phyloP scores from a whole-genome alignment of 1,140 invertebrate species.

The Latrodectus geometricus region DNA sequence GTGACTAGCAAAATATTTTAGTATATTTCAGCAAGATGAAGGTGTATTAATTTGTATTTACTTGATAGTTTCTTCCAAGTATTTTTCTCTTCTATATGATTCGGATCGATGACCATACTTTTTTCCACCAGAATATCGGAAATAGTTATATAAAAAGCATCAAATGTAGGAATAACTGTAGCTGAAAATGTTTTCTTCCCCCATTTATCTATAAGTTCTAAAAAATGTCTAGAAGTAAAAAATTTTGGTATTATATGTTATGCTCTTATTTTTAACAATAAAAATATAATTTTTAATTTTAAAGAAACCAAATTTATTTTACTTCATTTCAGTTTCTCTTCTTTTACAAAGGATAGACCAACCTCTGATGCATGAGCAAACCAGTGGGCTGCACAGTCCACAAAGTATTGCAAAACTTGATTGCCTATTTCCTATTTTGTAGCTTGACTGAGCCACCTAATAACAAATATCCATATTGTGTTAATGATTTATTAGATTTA shows the following conservation, averaged over 20 bases:
- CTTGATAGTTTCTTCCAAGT: neutral
- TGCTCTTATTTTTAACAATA: too few species aligned
- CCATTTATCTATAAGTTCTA: neutral
- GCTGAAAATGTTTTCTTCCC: neutral
- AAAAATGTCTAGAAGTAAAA: neutral
- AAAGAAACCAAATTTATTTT: too few species aligned
- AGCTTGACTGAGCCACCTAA: neutral
- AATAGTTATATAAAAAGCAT: neutral
- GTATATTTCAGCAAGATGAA: too few species aligned
- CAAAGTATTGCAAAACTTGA: neutral
- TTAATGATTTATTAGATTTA: too few species aligned
- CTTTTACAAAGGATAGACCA: neutral
- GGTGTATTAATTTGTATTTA: neutral
- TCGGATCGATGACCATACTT: neutral
- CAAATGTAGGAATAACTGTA: neutral
- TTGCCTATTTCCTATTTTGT: neutral
- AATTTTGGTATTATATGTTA: neutral
- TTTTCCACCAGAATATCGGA: neutral
- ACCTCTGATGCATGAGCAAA: neutral
- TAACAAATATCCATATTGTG: neutral
- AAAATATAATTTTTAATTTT: too few species aligned
- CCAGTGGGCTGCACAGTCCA: neutral
- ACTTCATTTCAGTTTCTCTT: neutral
- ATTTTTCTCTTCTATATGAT: neutral
- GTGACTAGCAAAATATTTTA: too few species aligned